A percentile compares a stretch with the other conserved stretches of the same genome.
These are phyloP conservation scores for Salminus brasiliensis DNA, from an alignment of 2,113 vertebrate species.

Conservation along the genomic window DNA sequence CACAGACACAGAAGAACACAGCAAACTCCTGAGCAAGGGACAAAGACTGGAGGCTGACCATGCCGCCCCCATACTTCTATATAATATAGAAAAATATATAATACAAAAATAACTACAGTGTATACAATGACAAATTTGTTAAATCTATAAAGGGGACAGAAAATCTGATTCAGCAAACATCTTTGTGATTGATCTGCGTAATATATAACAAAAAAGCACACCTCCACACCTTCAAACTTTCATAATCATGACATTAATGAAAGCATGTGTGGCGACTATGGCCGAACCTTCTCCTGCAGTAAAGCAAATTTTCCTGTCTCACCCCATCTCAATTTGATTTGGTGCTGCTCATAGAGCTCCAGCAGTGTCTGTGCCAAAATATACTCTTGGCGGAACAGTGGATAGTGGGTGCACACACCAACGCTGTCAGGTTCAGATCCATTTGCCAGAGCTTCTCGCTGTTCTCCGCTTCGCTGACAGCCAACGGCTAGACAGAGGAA, in stretches of 20 bases:
- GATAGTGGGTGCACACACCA: slow-evolving; percentile 84
- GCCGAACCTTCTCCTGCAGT: slow-evolving; percentile 81
- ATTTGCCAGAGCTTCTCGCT: slow-evolving; percentile 70
- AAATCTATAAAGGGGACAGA: too few relatives aligned
- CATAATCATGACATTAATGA: background rate
- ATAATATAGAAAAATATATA: too few relatives aligned
- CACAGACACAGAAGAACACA: too few relatives aligned
- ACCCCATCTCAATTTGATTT: slow-evolving; percentile 73
- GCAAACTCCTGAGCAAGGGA: too few relatives aligned
- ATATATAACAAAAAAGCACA: background rate
- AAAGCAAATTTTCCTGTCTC: slow-evolving; percentile 74
- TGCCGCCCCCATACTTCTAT: too few relatives aligned
- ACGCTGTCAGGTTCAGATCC: slow-evolving; percentile 79
- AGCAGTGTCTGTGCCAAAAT: slow-evolving; percentile 77
- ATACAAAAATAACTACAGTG: too few relatives aligned
- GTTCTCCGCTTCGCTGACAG: slow-evolving; percentile 50
- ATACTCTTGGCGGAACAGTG: slow-evolving; percentile 83
- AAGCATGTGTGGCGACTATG: background rate
- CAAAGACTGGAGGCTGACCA: too few relatives aligned
- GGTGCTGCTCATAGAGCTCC: slow-evolving; percentile 79
- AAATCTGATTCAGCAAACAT: too few relatives aligned
- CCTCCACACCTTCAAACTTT: too few relatives aligned
- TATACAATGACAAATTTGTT: too few relatives aligned
- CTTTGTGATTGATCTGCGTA: background rate
- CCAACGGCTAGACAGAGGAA: slow-evolving; percentile 8